Base-by-base conservation (phyloP, 30 jellyfish, hydroid and myxozoan genomes). In the Aurelia coerulea region DNA sequence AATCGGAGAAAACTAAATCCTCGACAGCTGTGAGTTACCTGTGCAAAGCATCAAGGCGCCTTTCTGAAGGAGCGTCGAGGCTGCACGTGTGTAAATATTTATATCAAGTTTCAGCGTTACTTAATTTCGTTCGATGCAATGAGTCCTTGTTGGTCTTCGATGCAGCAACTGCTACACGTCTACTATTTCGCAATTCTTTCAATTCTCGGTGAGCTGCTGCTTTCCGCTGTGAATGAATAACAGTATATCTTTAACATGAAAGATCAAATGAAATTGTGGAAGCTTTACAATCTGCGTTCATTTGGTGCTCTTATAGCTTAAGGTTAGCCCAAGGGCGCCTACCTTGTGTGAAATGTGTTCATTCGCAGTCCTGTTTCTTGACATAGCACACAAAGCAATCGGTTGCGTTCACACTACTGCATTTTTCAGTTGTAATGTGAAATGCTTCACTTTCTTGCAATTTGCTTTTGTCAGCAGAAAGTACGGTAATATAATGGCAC, bases 161-260 rank as follows among this genome's bases (percentile, higher is more conserved):
- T 23, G 41, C 41, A 15, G 78, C 56, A 37, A 54, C 31, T 12
- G 86, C 62, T 75, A 31, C 11, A 16, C 74, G 41, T 41, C 37
- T 77, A 6, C 15, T 29, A 15, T 42, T 77, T 6, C 87, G 77
- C 15, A 77, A 11, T 0, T 77, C 87, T 62, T 77, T 77, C 66
- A 77, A 41, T 41, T 77, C 63, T 77, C 56, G 77, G 3, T 77
- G 78, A 2, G 87, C 87, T 4, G 77, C 66, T 23, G 87, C 87
- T 37, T 77, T 77, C 29, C 50, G 68, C 87, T 77, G 53, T 46
- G 56, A 52, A 76, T 11, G 65, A 37, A 60, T 8, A 75, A 52
- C 41, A 23, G 15, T 15, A 65, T 4, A 46, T 46, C 76, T 2
- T 23, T 23, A 65, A 5, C 18, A 46, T 39, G 35, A 23, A 0